Evolutionary conservation across 2,888 invertebrate species (phyloP), one percentile per base, ranked within the genome.

Genomic region (Cerceris rybyensis): DNA sequence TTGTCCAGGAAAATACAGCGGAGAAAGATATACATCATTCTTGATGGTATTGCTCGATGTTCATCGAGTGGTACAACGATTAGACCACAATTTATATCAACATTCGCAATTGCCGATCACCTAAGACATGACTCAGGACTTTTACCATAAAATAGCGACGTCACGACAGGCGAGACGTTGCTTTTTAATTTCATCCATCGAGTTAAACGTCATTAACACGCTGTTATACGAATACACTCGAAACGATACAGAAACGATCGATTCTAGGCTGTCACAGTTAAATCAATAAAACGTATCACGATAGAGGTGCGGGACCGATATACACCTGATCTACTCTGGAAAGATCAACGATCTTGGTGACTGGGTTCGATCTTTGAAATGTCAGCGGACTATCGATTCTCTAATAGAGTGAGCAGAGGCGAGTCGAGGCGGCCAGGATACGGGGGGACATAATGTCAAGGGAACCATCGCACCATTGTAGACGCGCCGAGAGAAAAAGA

Each of bases 381-480:
- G 84, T 83, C 84, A 84, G 81, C 66, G 74, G 70, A 71, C 83
- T 74, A 85, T 84, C 85, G 85, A 16, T 70, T 39, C 74, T 78
- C 72, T 76, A 83, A 78, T 73, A 70, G 74, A 80, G 70, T 59
- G 73, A 68, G 70, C 77, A 75, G 71, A 76, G 70, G 64, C 68
- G 57, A 68, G 41, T 57, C 65, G 63, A n/a, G 75, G 17, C 65
- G 72, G 50, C 43, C 69, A 52, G 63, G 65, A 52, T 59, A 73
- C 71, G 67, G 71, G 72, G 60, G 67, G 83, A 84, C 83, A 83
- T 86, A 86, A 86, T 85, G 85, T 86, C 85, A 85, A 85, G 85
- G 86, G 75, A 81, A 86, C 70, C 65, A 59, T 54, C 55, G 61
- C 50, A 58, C 71, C 58, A 77, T 78, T 78, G 78, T 77, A 41